phyloP scores from a whole-genome alignment of 2,797 vertebrate genomes.

The Enoplosus armatus region DNA sequence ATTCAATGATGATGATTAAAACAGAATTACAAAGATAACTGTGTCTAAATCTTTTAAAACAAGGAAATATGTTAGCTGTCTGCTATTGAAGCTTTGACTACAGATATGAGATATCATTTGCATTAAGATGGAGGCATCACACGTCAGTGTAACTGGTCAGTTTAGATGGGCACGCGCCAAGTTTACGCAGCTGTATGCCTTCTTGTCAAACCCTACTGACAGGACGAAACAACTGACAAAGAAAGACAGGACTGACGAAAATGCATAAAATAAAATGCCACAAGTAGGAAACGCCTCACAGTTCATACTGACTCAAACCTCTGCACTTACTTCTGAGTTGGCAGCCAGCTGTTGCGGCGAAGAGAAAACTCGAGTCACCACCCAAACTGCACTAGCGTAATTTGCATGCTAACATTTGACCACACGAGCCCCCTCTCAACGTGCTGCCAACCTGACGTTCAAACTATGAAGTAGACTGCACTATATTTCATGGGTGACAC shows the following conservation, averaged over 20 bases:
- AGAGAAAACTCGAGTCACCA: slow-evolving; percentile 52
- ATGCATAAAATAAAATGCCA: not conserved
- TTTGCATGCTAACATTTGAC: not conserved
- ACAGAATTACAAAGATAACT: not conserved
- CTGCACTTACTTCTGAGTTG: slow-evolving; percentile 59
- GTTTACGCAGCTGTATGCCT: slow-evolving; percentile 41
- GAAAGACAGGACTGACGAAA: not conserved
- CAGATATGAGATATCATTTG: not conserved
- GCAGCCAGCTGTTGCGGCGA: slow-evolving; percentile 74
- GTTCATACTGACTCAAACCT: slow-evolving; percentile 8
- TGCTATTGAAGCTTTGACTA: not conserved
- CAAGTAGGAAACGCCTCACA: slow-evolving; percentile 19
- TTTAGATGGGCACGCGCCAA: slow-evolving; percentile 37
- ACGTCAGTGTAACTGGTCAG: not conserved
- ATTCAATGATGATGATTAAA: not conserved
- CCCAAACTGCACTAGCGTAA: slow-evolving; percentile 22
- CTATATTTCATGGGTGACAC: slow-evolving; percentile 1
- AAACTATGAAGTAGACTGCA: not conserved
- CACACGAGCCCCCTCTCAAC: not conserved
- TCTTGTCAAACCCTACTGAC: not conserved
- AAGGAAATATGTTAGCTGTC: slow-evolving; percentile 7
- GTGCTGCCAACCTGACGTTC: not conserved
- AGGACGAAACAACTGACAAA: not conserved
- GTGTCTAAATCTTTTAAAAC: not conserved
- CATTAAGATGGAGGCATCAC: slow-evolving; percentile 29